A percentile compares a stretch with the other conserved stretches of the same genome.
Conservation (phyloP, 2,888 invertebrate species). For the Tetramorium bicarinatum region DNA sequence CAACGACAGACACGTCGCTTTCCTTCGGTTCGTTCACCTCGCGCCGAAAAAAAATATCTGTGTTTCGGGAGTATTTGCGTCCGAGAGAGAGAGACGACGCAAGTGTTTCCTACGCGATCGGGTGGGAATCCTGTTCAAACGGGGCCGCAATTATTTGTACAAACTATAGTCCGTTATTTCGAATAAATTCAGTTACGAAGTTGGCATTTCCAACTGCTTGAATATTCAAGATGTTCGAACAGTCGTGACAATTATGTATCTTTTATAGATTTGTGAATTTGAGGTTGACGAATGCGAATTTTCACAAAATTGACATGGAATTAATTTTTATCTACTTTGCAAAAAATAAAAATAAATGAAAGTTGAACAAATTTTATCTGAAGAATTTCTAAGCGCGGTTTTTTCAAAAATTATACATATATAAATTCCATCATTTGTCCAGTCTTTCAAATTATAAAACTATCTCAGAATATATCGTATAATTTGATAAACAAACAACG, state of each 20-base stretch:
- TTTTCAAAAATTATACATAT: too few species aligned
- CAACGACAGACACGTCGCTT: slow-evolving; percentile 76
- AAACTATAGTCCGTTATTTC: neutral
- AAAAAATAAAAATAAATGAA: too few species aligned
- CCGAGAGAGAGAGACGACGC: neutral
- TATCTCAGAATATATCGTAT: neutral
- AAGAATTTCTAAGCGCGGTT: too few species aligned
- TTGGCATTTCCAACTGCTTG: neutral
- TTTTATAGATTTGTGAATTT: neutral
- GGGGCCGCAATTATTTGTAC: neutral
- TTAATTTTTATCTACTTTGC: too few species aligned
- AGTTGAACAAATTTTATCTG: too few species aligned
- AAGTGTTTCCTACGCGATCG: neutral
- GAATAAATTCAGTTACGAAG: slow-evolving; percentile 27
- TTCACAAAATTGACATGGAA: too few species aligned
- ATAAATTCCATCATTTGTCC: too few species aligned
- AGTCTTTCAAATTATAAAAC: neutral
- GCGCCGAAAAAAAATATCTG: slow-evolving; percentile 67
- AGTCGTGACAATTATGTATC: neutral
- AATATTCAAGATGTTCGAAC: slow-evolving; percentile 9
- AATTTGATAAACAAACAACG: neutral
- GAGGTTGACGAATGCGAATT: too few species aligned
- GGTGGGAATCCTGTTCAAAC: neutral
- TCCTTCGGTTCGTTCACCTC: slow-evolving; percentile 81
- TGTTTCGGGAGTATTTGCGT: slow-evolving; percentile 72